Evolutionary conservation across 2,113 vertebrate species (phyloP).

Genomic region (Pseudopipra pipra): DNA sequence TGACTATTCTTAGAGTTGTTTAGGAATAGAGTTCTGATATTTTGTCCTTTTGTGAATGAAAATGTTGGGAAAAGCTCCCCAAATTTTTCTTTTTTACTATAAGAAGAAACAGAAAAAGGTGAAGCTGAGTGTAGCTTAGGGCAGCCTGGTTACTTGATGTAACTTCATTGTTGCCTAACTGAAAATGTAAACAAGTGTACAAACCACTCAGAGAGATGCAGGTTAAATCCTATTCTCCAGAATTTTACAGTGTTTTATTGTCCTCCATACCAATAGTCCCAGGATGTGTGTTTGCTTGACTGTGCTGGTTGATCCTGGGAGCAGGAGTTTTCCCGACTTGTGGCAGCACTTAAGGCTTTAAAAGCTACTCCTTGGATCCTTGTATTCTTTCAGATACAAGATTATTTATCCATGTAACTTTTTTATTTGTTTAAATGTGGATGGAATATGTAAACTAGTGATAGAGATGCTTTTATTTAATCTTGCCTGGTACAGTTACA

Average conservation of each 20-base stretch:
- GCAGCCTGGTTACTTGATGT: neutral
- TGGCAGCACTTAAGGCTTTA: neutral
- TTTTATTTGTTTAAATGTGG: neutral
- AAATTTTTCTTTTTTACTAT: neutral
- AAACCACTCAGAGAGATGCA: neutral
- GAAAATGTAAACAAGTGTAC: neutral
- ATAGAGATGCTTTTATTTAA: neutral
- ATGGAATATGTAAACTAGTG: neutral
- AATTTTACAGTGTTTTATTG: neutral
- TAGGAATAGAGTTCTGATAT: neutral
- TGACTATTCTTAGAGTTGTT: neutral
- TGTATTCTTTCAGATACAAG: neutral
- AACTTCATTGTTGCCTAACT: neutral
- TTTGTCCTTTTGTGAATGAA: neutral
- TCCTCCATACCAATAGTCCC: fast-evolving
- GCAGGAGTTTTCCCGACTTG: neutral
- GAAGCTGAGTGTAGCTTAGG: neutral
- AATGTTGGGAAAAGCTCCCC: neutral
- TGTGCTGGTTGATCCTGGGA: neutral
- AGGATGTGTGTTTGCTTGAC: neutral
- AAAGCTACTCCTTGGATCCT: neutral
- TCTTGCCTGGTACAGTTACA: neutral
- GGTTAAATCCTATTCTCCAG: neutral
- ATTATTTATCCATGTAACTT: neutral
- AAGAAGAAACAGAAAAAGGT: neutral